phyloP scores from a whole-genome alignment of 2,113 vertebrate genomes.

The Strix uralensis region DNA sequence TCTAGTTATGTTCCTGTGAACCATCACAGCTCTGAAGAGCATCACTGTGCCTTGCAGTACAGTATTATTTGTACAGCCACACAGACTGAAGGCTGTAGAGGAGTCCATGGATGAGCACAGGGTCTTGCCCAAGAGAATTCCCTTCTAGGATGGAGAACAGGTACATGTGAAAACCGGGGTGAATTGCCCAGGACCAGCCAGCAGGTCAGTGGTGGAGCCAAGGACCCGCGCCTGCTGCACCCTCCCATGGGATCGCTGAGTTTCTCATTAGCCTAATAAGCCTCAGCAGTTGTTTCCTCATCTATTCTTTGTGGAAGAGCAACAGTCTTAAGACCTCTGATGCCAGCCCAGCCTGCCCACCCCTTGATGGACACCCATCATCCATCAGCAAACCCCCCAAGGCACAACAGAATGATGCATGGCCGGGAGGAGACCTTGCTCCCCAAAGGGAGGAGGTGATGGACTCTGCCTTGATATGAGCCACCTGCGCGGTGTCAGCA shows the following conservation, averaged over 20 bases:
- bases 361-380: background rate
- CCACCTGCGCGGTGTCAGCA: background rate
- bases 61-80: background rate
- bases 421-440: background rate
- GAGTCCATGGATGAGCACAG: background rate
- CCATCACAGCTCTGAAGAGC: background rate
- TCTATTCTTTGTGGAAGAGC: background rate
- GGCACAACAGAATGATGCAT: background rate
- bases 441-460: background rate
- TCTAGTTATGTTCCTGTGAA: background rate
- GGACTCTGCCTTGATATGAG: background rate
- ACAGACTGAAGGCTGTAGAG: background rate
- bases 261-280: background rate
- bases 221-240: background rate
- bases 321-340: background rate
- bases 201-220: background rate
- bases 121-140: background rate
- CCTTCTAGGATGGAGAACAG: background rate
- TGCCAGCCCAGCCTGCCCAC: background rate
- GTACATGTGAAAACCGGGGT: fast-evolving
- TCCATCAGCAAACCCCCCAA: background rate
- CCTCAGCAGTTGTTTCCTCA: background rate
- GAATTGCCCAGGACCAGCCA: background rate
- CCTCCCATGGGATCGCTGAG: background rate
- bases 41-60: background rate